A percentile compares a stretch with the other conserved stretches of the same genome.
Evolutionary conservation across 2,797 vertebrate genomes (phyloP).

Genomic region (Macropodus opercularis): DNA sequence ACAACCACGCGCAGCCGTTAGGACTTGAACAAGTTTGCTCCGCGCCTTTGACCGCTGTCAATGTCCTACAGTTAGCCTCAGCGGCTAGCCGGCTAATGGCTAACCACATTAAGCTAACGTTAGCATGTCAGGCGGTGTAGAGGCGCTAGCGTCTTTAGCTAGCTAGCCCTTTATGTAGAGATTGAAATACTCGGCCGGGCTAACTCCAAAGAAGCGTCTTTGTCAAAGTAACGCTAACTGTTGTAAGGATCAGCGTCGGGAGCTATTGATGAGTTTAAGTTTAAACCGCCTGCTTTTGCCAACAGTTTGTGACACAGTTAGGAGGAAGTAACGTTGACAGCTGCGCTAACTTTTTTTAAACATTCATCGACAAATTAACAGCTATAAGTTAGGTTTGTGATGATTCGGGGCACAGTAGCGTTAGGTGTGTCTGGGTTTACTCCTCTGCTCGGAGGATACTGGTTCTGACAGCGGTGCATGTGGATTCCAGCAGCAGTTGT

Average conservation of each 20-base stretch:
- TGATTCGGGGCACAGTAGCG: not conserved
- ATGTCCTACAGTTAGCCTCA: constrained; percentile 66
- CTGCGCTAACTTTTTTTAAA: not conserved
- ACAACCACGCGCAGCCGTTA: accelerated
- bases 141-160: constrained; percentile 13
- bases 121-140: constrained; percentile 7
- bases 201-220: not conserved
- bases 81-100: constrained; percentile 56
- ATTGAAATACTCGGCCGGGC: too few species aligned
- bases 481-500: not conserved
- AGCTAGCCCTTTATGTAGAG: not conserved
- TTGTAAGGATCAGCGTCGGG: not conserved
- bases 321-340: constrained; percentile 31
- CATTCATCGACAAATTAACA: not conserved
- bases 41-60: constrained; percentile 68
- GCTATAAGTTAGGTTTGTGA: not conserved
- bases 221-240: not conserved
- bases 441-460: not conserved
- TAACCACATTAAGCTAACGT: constrained; percentile 30
- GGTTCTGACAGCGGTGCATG: not conserved
- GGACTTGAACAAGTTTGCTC: constrained; percentile 13
- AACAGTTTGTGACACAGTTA: constrained; percentile 9
- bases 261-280: not conserved
- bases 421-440: not conserved
- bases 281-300: not conserved